Conservation (phyloP, 2,888 invertebrate genomes). For the Polymixis lichenea region DNA sequence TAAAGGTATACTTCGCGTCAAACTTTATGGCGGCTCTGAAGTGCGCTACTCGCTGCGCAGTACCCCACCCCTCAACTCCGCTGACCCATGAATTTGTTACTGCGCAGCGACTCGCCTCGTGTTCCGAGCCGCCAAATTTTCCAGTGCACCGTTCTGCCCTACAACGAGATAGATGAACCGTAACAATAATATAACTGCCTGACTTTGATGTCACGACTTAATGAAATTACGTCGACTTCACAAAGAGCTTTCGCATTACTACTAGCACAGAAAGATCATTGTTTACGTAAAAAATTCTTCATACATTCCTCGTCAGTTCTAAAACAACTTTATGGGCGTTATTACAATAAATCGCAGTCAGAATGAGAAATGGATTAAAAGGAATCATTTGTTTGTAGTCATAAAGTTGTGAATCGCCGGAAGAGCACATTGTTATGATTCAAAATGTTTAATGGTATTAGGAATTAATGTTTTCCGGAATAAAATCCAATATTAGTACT, state of each 20-base stretch:
- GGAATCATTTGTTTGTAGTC: slow-evolving; percentile 61
- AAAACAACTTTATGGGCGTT: slow-evolving; percentile 59
- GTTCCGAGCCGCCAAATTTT: no score
- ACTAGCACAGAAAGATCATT: slow-evolving; percentile 30
- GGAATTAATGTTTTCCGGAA: slow-evolving; percentile 65
- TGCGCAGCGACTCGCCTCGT: no score
- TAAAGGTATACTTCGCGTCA: no score
- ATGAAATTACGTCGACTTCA: slow-evolving; percentile 50
- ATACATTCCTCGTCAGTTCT: slow-evolving; percentile 51
- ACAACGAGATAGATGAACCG: slow-evolving; percentile 19
- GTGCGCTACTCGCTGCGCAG: no score
- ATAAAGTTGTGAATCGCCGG: slow-evolving; percentile 62
- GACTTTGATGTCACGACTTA: slow-evolving; percentile 52
- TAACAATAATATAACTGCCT: slow-evolving; percentile 14
- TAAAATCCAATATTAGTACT: slow-evolving; percentile 62
- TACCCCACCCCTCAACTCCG: no score
- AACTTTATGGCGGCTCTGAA: no score
- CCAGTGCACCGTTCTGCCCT: slow-evolving; percentile 22
- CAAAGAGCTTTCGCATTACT: slow-evolving; percentile 46
- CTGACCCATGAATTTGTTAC: no score
- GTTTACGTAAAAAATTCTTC: slow-evolving; percentile 59
- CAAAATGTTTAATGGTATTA: slow-evolving; percentile 60
- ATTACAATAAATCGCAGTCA: slow-evolving; percentile 53
- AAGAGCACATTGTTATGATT: slow-evolving; percentile 62
- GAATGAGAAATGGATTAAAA: slow-evolving; percentile 53